phyloP scores from a whole-genome alignment of 1,140 invertebrate species.

The Archivesica marissinica region DNA sequence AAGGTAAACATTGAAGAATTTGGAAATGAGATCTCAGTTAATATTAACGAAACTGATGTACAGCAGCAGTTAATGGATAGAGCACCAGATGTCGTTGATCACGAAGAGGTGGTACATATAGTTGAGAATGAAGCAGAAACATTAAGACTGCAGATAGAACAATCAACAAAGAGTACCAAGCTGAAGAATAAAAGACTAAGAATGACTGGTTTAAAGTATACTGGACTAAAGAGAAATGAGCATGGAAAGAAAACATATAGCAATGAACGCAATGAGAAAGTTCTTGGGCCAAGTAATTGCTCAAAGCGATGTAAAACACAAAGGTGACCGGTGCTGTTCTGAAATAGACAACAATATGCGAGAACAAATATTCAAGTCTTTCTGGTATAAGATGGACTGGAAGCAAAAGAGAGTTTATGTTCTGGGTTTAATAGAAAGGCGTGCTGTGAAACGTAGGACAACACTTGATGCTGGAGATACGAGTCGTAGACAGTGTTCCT shows the following conservation, averaged over 20 bases:
- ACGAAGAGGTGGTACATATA: too few species aligned
- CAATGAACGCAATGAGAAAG: too few species aligned
- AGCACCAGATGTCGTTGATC: too few species aligned
- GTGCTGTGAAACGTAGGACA: constrained; percentile 18
- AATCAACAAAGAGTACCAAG: too few species aligned
- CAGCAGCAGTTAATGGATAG: too few species aligned
- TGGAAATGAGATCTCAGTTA: too few species aligned
- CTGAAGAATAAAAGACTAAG: neutral
- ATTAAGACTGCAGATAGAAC: too few species aligned
- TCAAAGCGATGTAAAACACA: neutral
- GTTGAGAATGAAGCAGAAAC: too few species aligned
- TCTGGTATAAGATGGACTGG: constrained; percentile 25
- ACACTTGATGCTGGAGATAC: neutral
- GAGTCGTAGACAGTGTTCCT: constrained; percentile 34
- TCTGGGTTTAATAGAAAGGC: neutral
- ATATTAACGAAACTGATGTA: too few species aligned
- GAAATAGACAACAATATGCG: neutral
- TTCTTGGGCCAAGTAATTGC: too few species aligned
- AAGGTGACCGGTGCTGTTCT: neutral
- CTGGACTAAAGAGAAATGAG: constrained; percentile 12
- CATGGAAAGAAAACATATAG: too few species aligned
- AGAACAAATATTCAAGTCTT: neutral
- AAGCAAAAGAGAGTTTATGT: constrained; percentile 22
- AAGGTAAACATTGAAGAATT: too few species aligned
- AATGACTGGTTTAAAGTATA: constrained; percentile 27